Evolutionary conservation across 2,797 vertebrate genomes (phyloP).

Genomic region (Sardinella longiceps): DNA sequence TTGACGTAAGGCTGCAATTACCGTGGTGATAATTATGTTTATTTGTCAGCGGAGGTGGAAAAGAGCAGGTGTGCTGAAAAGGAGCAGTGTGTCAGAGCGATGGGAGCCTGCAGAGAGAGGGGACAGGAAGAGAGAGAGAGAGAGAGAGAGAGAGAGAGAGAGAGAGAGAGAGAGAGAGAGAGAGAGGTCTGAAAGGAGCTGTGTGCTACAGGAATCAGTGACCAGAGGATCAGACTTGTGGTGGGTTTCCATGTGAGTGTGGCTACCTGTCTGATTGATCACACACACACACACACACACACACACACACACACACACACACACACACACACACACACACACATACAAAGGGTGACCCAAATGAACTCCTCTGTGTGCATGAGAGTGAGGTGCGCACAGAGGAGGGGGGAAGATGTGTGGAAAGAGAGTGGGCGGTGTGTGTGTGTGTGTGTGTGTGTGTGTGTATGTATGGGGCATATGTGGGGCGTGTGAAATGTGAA

Average conservation of each 20-base stretch:
- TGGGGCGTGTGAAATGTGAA: conserved; percentile 6
- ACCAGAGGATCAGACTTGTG: conserved; percentile 67
- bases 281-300: conserved; percentile 1
- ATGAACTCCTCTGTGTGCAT: background rate
- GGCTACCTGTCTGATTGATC: conserved; percentile 62
- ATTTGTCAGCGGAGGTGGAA: conserved; percentile 67
- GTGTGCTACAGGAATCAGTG: conserved; percentile 52
- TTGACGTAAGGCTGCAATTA: conserved; percentile 63
- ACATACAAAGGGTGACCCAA: background rate
- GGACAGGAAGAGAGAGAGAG: conserved; percentile 52
- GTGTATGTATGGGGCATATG: background rate
- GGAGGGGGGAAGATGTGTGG: background rate
- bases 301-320: background rate
- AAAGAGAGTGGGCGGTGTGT: background rate
- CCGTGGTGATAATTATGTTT: conserved; percentile 69
- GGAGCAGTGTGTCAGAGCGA: conserved; percentile 56
- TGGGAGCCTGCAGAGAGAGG: background rate
- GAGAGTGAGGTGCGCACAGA: background rate
- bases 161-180: conserved; percentile 39
- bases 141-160: conserved; percentile 53
- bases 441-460: background rate
- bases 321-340: background rate
- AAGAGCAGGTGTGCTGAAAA: conserved; percentile 67
- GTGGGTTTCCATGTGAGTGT: conserved; percentile 67
- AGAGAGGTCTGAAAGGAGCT: conserved; percentile 60